Base-by-base conservation (phyloP, 2,888 invertebrate genomes). In the Campoletis raptor region DNA sequence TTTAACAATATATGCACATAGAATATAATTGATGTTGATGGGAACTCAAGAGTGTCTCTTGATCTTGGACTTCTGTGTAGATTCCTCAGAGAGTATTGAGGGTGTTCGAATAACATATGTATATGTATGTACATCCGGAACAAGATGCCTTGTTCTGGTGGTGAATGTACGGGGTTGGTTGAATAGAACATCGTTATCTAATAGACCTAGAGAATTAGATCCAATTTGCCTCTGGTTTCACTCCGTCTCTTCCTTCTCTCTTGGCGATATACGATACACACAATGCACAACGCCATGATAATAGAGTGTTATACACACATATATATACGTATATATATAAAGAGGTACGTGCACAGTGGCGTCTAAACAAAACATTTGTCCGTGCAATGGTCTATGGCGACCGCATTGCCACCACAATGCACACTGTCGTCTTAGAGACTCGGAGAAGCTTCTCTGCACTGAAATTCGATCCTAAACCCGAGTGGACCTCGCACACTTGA, bases 161-260 rank as follows among this genome's bases (percentile, higher is more conserved):
- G 81, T 37, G 81, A 81, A 79, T 81, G 61, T 66, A 74, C 69
- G 40, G 40, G 80, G 76, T 81, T 48, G 40, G 40, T 64, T 86
- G 86, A 86, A 86, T 86, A 64, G 86, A 69, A 86, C 86, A 86
- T 86, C 86, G 86, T 86, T 86, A 86, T 86, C 86, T 84, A 84
- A 86, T 86, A 84, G 86, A 84, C 84, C 86, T 30, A 24, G 84
- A 79, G 86, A 86, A 86, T 86, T 86, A 86, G 86, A 86, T 86
- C 86, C 84, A 86, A 86, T 86, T 86, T 86, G 86, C 78, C 52
- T 64, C 74, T 61, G 85, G 85, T 76, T 80, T 81, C 86, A 48
- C 69, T 73, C 21, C n/a, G 57, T 21, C 42, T 52, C 61, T 86
- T 42, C 64, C 37, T 64, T 21, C 48, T 64, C 72, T 48, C 48